Percentiles rank a stretch among this genome's conserved stretches.
phyloP scores from a whole-genome alignment of 2,113 vertebrate genomes.

The Ailurus styani region DNA sequence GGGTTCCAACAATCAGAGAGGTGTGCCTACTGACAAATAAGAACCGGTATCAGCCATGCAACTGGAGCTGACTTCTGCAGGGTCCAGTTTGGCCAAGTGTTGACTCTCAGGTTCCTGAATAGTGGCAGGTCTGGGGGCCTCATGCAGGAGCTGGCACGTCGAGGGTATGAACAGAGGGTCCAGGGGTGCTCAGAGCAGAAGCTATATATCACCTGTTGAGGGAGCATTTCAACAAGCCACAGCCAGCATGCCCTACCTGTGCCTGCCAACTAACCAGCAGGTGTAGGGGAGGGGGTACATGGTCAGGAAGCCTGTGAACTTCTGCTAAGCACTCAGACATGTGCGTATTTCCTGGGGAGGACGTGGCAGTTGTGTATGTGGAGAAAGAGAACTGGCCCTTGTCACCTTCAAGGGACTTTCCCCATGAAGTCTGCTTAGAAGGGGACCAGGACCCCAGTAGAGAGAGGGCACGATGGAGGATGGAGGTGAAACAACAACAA shows the following conservation, averaged over 20 bases:
- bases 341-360: neutral
- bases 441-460: neutral
- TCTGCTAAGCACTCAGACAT: neutral
- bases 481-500: neutral
- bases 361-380: neutral
- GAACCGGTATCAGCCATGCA: neutral
- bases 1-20: neutral
- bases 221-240: neutral
- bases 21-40: neutral
- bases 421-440: neutral
- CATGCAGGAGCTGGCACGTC: neutral
- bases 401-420: neutral
- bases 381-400: neutral
- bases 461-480: neutral
- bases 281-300: fast-evolving
- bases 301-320: neutral
- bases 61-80: neutral
- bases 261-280: neutral
- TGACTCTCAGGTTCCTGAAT: neutral
- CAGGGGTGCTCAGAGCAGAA: neutral
- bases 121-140: neutral
- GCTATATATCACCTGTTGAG: neutral
- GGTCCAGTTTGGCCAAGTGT: neutral
- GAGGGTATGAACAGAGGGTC: neutral
- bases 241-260: neutral